phyloP scores from a whole-genome alignment of 1,140 invertebrate genomes.

The Drosophila virilis region DNA sequence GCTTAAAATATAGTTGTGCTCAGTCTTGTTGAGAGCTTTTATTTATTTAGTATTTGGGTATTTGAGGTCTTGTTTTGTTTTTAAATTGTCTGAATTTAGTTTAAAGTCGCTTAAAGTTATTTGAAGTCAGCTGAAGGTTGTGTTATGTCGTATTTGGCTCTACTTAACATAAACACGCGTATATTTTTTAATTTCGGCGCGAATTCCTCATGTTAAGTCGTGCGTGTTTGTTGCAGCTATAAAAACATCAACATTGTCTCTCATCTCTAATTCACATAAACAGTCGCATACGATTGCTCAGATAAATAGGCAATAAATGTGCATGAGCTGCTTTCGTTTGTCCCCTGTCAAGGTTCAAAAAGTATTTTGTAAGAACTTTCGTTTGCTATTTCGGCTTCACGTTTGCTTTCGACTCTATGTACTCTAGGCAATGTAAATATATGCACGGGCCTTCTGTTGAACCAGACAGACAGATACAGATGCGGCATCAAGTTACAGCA shows the following conservation, averaged over 20 bases:
- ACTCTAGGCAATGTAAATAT: slow-evolving; percentile 54
- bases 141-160: not conserved
- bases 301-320: slow-evolving; percentile 78
- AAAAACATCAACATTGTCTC: not conserved
- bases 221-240: not conserved
- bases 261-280: slow-evolving; percentile 14
- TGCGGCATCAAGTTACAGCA: not conserved
- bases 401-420: slow-evolving; percentile 17
- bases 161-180: too few species aligned
- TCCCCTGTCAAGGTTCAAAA: slow-evolving; percentile 38
- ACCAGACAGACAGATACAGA: slow-evolving; percentile 12
- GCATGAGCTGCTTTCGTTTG: slow-evolving; percentile 46
- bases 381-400: not conserved
- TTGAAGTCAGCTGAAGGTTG: not conserved
- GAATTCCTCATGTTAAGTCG: not conserved
- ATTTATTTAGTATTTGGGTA: too few species aligned
- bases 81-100: not conserved
- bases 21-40: too few species aligned
- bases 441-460: slow-evolving; percentile 39
- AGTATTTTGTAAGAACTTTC: slow-evolving; percentile 38
- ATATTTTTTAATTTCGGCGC: not conserved
- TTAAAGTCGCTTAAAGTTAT: not conserved
- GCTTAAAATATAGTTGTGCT: too few species aligned
- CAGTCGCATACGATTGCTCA: slow-evolving; percentile 41
- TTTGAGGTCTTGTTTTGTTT: too few species aligned